Percentiles rank a stretch among this genome's conserved stretches.
phyloP scores from a whole-genome alignment of 2,113 vertebrate species.

The Ptyas mucosa region DNA sequence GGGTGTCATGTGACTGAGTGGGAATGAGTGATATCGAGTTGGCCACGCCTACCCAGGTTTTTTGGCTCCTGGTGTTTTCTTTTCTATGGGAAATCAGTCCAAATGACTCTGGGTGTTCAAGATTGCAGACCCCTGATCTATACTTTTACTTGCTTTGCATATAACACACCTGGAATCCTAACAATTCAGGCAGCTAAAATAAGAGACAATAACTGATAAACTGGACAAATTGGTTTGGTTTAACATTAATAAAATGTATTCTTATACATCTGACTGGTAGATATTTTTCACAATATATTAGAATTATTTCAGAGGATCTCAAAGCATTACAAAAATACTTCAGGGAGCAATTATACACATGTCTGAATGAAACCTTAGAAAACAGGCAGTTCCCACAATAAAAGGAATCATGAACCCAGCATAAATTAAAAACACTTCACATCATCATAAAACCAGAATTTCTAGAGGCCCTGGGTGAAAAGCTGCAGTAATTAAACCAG shows the following conservation, averaged over 20 bases:
- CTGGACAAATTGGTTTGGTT: background rate
- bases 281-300: background rate
- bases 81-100: no score
- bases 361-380: background rate
- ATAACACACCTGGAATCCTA: background rate
- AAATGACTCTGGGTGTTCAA: no score
- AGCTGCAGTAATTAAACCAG: constrained; percentile 11
- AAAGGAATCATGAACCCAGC: background rate
- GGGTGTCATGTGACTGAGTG: no score
- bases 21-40: no score
- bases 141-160: background rate
- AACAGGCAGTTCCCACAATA: background rate
- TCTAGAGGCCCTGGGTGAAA: background rate
- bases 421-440: background rate
- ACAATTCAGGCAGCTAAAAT: background rate
- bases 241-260: background rate
- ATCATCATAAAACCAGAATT: constrained; percentile 12
- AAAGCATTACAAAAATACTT: background rate
- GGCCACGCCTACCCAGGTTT: no score
- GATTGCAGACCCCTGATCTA: background rate
- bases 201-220: background rate
- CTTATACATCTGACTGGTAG: background rate
- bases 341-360: background rate
- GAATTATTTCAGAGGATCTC: background rate
- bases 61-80: no score